These are phyloP conservation scores for Thripadectes ignobilis DNA, from an alignment of 2,797 vertebrate genomes.

Conservation along the genomic window DNA sequence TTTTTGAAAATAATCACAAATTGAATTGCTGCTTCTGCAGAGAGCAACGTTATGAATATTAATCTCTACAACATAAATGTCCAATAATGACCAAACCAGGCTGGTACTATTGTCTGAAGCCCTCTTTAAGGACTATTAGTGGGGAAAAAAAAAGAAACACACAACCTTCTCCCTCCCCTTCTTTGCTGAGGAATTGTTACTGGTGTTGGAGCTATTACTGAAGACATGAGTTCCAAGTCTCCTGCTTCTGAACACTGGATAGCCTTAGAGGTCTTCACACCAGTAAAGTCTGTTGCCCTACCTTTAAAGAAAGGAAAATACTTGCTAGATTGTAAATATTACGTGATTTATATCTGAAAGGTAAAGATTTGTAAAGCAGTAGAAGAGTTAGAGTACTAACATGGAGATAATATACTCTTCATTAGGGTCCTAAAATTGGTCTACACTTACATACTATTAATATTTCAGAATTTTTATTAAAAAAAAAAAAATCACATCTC, in stretches of 20 bases:
- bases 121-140: background rate
- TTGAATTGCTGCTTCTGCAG: background rate
- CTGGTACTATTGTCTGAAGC: background rate
- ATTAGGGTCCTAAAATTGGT: background rate
- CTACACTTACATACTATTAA: background rate
- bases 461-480: background rate
- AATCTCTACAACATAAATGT: background rate
- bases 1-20: background rate
- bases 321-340: background rate
- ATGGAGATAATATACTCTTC: background rate
- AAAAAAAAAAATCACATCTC: background rate
- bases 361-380: background rate
- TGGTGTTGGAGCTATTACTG: background rate
- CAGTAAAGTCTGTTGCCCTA: background rate
- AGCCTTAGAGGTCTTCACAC: background rate
- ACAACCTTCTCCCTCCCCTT: background rate
- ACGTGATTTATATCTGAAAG: background rate
- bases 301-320: background rate
- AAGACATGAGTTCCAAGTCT: background rate
- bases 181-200: background rate
- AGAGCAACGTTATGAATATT: background rate
- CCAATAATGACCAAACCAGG: background rate
- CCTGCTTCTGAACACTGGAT: background rate
- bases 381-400: background rate
- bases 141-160: background rate